Conservation (phyloP, 2,797 vertebrate genomes). For the Trematomus bernacchii region DNA sequence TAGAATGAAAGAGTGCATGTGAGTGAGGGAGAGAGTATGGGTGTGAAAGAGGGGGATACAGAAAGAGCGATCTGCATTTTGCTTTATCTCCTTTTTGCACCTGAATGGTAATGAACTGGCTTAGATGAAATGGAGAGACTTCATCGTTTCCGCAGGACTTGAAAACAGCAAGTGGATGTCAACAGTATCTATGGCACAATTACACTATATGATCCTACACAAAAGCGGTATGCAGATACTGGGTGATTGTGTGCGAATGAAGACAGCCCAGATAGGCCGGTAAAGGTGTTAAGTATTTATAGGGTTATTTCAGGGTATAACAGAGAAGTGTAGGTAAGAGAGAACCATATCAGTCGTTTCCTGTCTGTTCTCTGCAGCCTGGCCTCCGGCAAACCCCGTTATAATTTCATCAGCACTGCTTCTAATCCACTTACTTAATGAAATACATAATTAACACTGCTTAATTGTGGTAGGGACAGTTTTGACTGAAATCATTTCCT, state of each 20-base stretch:
- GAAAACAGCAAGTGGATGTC: constrained; percentile 75
- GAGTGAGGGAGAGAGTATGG: constrained; percentile 68
- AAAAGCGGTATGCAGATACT: constrained; percentile 68
- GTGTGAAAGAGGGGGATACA: constrained; percentile 70
- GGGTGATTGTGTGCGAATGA: constrained; percentile 62
- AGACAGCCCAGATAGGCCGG: constrained; percentile 70
- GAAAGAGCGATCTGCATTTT: constrained; percentile 81
- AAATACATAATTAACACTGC: constrained; percentile 99
- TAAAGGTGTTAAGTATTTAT: constrained; percentile 77
- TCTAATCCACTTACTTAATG: constrained; percentile 99
- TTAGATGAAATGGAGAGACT: constrained; percentile 72
- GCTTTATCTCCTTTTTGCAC: constrained; percentile 82
- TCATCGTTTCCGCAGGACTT: constrained; percentile 68
- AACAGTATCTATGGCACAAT: constrained; percentile 79
- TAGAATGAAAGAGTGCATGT: constrained; percentile 73
- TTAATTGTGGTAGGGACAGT: constrained; percentile 98
- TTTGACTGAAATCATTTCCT: constrained; percentile 99
- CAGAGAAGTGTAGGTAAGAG: constrained; percentile 60
- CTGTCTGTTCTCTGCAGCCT: constrained; percentile 81
- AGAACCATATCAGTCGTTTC: constrained; percentile 76
- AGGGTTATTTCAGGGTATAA: constrained; percentile 77
- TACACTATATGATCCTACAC: constrained; percentile 70
- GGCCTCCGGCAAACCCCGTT: constrained; percentile 90
- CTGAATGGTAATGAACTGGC: constrained; percentile 83
- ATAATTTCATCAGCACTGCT: constrained; percentile 94